Evolutionary conservation across 37 sponge, comb jelly and placozoan genomes (phyloP).

Genomic region (Mnemiopsis leidyi): DNA sequence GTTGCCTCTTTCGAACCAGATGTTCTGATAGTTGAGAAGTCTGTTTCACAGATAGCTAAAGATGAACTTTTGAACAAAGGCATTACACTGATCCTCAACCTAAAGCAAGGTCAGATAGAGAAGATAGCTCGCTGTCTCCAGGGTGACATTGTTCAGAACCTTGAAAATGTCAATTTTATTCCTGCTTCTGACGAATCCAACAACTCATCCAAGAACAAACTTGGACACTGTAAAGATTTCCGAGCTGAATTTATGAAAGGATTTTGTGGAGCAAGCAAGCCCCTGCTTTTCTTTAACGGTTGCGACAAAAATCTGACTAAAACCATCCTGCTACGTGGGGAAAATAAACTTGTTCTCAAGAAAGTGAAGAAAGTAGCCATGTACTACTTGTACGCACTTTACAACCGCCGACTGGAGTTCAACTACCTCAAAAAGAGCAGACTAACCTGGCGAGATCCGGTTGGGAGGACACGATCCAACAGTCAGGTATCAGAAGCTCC

Average conservation of each 20-base stretch:
- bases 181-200: background rate
- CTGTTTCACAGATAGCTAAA: conserved; percentile 80
- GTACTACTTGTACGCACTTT: conserved; percentile 75
- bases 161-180: conserved; percentile 80
- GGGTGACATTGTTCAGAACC: conserved; percentile 75
- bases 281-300: conserved; percentile 88
- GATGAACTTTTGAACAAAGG: conserved; percentile 82
- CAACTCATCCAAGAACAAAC: conserved; percentile 26
- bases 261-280: conserved; percentile 76
- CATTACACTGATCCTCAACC: conserved; percentile 82
- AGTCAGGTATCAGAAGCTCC: conserved; percentile 7
- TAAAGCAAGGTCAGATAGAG: conserved; percentile 83
- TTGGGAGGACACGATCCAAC: background rate
- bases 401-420: conserved; percentile 80
- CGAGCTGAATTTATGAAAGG: conserved; percentile 73
- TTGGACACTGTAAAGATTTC: conserved; percentile 88
- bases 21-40: conserved; percentile 89
- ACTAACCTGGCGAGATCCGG: background rate
- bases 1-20: conserved; percentile 76
- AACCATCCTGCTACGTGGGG: conserved; percentile 82
- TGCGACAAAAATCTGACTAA: conserved; percentile 79
- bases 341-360: conserved; percentile 67
- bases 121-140: conserved; percentile 80
- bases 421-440: conserved; percentile 59
- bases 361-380: conserved; percentile 81